Evolutionary conservation across 2,888 invertebrate genomes (phyloP), one percentile per base, ranked within the genome.

Genomic region (Trissonchulus latispiculum): DNA sequence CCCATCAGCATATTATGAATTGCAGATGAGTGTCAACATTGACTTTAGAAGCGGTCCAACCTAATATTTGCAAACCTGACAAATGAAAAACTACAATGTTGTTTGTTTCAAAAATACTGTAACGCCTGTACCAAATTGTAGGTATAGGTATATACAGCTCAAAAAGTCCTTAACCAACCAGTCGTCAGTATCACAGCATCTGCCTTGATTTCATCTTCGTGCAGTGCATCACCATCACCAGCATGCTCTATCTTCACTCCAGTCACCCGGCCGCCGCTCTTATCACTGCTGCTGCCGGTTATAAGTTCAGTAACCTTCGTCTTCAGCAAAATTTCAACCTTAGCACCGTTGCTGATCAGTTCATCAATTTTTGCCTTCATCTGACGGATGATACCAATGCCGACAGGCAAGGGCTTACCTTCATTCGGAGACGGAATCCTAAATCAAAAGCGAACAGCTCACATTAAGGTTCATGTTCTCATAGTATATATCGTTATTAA

Each of bases 351-450:
- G 1, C 23, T 35, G 32, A 36, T 31, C 8, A 33, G 76, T 33
- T 77, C 75, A 29, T 77, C 71, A 18, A 81, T 61, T 28, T 77
- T 74, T 23, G 75, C 72, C 70, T 77, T 77, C 64, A 81, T 74
- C 8, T 78, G 77, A n/a, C 78, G 77, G 73, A 81, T 82, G 70
- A 82, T 81, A 36, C 79, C 78, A 68, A 81, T 77, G 36, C 82
- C 82, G 64, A 82, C 80, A 0, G 82, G 82, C 70, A 78, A 75
- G 1, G 82, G 81, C 72, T 78, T 77, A 61, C 81, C 82, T 70
- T 82, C 82, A 73, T 81, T 81, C 32, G 81, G 81, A 2, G 80
- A 80, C n/a, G 81, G 81, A 71, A 81, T 77, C 80, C 79, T 80
- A 36, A 48, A 74, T n/a, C 23, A 62, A 59, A 66, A 18, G 28